Base-by-base conservation (phyloP, 37 sponge, comb jelly and placozoan species). In the Mnemiopsis leidyi region DNA sequence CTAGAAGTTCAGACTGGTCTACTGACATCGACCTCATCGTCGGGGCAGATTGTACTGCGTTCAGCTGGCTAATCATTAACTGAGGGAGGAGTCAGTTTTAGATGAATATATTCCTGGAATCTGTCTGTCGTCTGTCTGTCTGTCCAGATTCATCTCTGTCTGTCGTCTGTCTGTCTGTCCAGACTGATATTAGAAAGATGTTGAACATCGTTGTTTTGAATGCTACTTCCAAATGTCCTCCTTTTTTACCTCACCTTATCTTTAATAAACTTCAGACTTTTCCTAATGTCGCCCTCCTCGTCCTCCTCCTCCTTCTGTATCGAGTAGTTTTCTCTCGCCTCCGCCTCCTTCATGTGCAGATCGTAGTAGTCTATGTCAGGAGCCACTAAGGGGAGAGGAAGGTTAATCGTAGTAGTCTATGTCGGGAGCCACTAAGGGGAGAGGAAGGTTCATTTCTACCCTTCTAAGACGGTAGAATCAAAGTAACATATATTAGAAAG, bases 351-450 rank as follows among this genome's bases (percentile, higher is more conserved):
- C 79, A 77, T 77, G 79, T 77, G 32, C 20, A 77, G 36, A 2
- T 77, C 79, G 79, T 77, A 77, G 79, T 33, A 77, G 79, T 77
- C 79, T 5, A 77, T 77, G 18, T 77, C 79, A 32, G 79, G 79
- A 32, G 79, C 79, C 26, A 20, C 79, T 77, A n/a, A n/a, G n/a
- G 32, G 36, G 36, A 36, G 32, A 34, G 73, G 29, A 20, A 69
- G 61, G 61, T 48, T 18, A 48, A 5, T 18, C 61, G 61, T 48
- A 18, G 13, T 48, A 48, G 61, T 18, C 79, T 5, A 77, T 77
- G 18, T 77, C 79, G 32, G 79, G 79, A 32, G 79, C 79, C 26
- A 20, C 79, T 77, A n/a, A n/a, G n/a, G 32, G 36, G 36, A 36
- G 32, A 34, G 73, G 29, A 20, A 69, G 61, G 61, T 48, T 18